Evolutionary conservation across 2,888 invertebrate species (phyloP).

Genomic region (Oasisia sp.): DNA sequence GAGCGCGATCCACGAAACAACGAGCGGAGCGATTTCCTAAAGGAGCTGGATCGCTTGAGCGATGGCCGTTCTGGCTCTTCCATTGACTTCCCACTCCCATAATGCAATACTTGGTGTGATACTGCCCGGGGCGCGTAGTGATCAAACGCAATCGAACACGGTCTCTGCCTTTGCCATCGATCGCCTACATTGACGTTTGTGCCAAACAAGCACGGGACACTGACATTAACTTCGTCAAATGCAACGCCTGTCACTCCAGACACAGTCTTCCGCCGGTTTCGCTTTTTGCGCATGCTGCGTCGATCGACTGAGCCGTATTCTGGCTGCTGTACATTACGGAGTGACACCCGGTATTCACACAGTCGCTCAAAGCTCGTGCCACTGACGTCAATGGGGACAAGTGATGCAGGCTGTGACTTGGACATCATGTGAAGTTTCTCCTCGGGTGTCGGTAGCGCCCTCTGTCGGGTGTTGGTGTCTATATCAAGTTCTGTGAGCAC

Average conservation of each 20-base stretch:
- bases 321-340: constrained; percentile 58
- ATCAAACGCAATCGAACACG: constrained; percentile 24
- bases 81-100: not conserved
- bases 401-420: constrained; percentile 75
- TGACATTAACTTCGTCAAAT: constrained; percentile 27
- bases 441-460: constrained; percentile 34
- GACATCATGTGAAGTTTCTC: constrained; percentile 38
- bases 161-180: constrained; percentile 35
- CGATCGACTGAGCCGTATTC: not conserved
- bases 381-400: constrained; percentile 89
- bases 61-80: not conserved
- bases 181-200: constrained; percentile 33
- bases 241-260: constrained; percentile 51
- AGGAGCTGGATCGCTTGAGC: constrained; percentile 32
- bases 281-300: constrained; percentile 36
- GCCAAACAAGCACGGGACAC: constrained; percentile 13
- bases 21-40: constrained; percentile 37
- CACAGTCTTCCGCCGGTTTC: constrained; percentile 51
- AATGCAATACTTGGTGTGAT: not conserved
- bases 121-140: constrained; percentile 23
- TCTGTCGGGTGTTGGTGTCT: not conserved
- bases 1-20: constrained; percentile 34
- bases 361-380: constrained; percentile 89
- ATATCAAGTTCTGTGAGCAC: constrained; percentile 20
- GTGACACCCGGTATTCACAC: constrained; percentile 85